phyloP scores from a whole-genome alignment of 2,888 invertebrate genomes.

The Hyles lineata region DNA sequence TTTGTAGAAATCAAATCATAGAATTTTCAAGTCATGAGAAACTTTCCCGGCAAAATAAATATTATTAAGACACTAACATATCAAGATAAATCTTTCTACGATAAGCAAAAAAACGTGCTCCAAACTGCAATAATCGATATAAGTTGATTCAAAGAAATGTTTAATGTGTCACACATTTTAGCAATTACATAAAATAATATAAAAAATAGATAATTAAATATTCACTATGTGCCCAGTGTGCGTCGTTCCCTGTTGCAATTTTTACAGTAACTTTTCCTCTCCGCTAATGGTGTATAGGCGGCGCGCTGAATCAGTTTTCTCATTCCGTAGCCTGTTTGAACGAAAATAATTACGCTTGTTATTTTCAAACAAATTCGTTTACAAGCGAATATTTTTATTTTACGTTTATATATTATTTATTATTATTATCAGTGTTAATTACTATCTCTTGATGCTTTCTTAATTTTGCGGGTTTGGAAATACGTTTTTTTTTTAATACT shows the following conservation, averaged over 20 bases:
- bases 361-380: conserved; percentile 20
- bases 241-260: conserved; percentile 51
- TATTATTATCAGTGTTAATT: not conserved
- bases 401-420: not conserved
- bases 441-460: too few species aligned
- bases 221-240: conserved; percentile 42
- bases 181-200: not conserved
- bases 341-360: conserved; percentile 3
- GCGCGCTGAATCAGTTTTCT: conserved; percentile 63
- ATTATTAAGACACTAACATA: too few species aligned
- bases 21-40: too few species aligned
- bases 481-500: too few species aligned
- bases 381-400: not conserved
- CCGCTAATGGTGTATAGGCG: conserved; percentile 67
- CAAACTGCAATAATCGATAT: too few species aligned
- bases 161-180: not conserved
- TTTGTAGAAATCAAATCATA: too few species aligned
- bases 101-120: too few species aligned
- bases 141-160: too few species aligned
- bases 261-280: conserved; percentile 65
- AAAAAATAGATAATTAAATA: conserved; percentile 2
- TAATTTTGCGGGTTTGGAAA: too few species aligned
- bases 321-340: conserved; percentile 54
- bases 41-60: too few species aligned
- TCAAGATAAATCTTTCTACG: too few species aligned